phyloP scores from a whole-genome alignment of 2,113 vertebrate genomes.

The Typhlomys cinereus region DNA sequence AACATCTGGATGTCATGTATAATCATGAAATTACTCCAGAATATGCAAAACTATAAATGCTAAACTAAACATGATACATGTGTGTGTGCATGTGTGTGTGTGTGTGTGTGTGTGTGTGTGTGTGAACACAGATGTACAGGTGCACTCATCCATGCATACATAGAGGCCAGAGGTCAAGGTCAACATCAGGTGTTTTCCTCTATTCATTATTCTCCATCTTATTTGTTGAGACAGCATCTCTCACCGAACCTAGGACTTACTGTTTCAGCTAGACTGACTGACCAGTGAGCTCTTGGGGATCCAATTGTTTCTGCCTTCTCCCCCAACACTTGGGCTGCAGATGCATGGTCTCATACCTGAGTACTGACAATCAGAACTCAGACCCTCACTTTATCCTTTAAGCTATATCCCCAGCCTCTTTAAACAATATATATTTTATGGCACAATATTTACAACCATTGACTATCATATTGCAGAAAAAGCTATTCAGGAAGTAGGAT shows the following conservation, averaged over 20 bases:
- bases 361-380: neutral
- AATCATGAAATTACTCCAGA: neutral
- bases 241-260: neutral
- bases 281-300: neutral
- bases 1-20: neutral
- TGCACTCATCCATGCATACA: neutral
- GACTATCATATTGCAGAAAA: neutral
- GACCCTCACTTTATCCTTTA: neutral
- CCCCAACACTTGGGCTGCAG: no score
- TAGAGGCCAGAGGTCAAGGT: neutral
- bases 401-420: neutral
- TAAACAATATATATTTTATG: neutral
- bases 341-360: neutral
- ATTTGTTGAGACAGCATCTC: neutral
- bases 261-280: neutral
- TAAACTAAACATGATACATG: neutral
- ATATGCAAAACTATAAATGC: neutral
- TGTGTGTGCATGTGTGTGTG: neutral
- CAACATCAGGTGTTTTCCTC: neutral
- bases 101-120: no score
- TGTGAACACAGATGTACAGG: neutral
- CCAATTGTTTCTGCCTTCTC: neutral
- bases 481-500: neutral
- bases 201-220: neutral
- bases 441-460: neutral